phyloP scores from a whole-genome alignment of 2,797 vertebrate genomes.

The Astyanax mexicanus region DNA sequence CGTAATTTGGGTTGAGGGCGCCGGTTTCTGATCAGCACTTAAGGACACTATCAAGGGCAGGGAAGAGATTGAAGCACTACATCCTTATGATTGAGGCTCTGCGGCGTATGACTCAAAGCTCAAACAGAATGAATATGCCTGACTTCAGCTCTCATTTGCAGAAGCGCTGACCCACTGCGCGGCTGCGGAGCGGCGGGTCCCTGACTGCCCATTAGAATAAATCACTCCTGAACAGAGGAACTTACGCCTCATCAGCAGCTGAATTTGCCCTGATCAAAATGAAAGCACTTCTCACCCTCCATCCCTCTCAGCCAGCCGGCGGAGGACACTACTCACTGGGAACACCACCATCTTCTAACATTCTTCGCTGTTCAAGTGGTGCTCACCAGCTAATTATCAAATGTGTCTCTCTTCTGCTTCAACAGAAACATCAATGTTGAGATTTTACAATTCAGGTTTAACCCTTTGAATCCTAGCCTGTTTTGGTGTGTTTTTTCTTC shows the following conservation, averaged over 20 bases:
- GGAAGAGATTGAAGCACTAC: conserved; percentile 35
- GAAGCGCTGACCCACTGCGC: conserved; percentile 78
- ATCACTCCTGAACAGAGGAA: conserved; percentile 76
- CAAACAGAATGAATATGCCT: conserved; percentile 72
- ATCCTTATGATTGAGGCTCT: conserved; percentile 38
- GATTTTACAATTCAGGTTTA: background rate
- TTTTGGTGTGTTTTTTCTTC: no score
- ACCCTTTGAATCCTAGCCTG: no score
- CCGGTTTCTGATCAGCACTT: conserved; percentile 35
- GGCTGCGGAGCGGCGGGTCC: conserved; percentile 75
- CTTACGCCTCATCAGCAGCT: conserved; percentile 79
- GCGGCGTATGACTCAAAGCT: conserved; percentile 63
- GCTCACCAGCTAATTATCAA: conserved; percentile 19
- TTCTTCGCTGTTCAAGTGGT: conserved; percentile 4
- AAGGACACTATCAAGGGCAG: conserved; percentile 44
- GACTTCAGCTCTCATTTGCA: conserved; percentile 79
- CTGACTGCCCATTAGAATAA: conserved; percentile 84
- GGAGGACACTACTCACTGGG: conserved; percentile 24
- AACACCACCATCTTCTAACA: background rate
- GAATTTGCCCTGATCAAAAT: conserved; percentile 69
- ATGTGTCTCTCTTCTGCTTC: background rate
- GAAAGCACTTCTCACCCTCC: conserved; percentile 46
- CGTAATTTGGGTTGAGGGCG: conserved; percentile 16
- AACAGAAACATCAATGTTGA: background rate
- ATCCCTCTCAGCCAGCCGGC: conserved; percentile 24